Percentiles rank a stretch among this genome's conserved stretches.
Conservation (phyloP, 2,888 invertebrate genomes). For the Zaprionus obscuricornis region DNA sequence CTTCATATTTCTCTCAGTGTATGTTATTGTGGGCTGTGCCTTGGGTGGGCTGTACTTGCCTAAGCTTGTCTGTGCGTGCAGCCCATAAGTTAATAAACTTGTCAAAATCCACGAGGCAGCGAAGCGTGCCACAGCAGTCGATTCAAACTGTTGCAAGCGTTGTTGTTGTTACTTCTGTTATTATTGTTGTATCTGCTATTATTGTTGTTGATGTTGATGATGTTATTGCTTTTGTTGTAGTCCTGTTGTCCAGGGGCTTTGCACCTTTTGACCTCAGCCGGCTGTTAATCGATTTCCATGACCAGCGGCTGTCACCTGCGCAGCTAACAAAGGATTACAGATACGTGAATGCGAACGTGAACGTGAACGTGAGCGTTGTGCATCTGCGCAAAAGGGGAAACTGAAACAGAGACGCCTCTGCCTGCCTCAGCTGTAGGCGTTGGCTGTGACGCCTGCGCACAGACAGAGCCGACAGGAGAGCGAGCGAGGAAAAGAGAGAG, state of each 20-base stretch:
- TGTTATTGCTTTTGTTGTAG: slow-evolving; percentile 7
- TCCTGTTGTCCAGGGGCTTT: slow-evolving; percentile 17
- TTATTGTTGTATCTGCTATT: too few species aligned
- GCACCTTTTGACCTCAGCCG: slow-evolving; percentile 43
- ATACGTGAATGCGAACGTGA: slow-evolving; percentile 19
- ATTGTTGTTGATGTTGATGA: too few species aligned
- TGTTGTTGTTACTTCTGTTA: too few species aligned
- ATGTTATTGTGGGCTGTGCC: neutral
- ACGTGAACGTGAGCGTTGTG: slow-evolving; percentile 27
- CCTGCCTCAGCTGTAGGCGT: slow-evolving; percentile 41
- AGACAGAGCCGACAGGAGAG: too few species aligned
- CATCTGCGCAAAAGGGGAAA: slow-evolving; percentile 52
- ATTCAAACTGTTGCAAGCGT: slow-evolving; percentile 31
- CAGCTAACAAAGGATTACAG: slow-evolving; percentile 70
- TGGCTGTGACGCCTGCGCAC: slow-evolving; percentile 56
- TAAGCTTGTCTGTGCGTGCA: slow-evolving; percentile 30
- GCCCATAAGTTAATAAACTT: slow-evolving; percentile 72
- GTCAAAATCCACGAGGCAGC: slow-evolving; percentile 55
- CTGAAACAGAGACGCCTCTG: too few species aligned
- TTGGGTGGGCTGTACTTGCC: slow-evolving; percentile 15
- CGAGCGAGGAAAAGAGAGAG: too few species aligned
- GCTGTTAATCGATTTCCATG: slow-evolving; percentile 66
- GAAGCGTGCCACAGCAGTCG: slow-evolving; percentile 41
- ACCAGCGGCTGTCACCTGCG: slow-evolving; percentile 70
- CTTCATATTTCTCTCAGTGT: slow-evolving; percentile 39